These are phyloP conservation scores for Serrognathus titanus DNA, from an alignment of 2,888 invertebrate genomes.

Conservation along the genomic window DNA sequence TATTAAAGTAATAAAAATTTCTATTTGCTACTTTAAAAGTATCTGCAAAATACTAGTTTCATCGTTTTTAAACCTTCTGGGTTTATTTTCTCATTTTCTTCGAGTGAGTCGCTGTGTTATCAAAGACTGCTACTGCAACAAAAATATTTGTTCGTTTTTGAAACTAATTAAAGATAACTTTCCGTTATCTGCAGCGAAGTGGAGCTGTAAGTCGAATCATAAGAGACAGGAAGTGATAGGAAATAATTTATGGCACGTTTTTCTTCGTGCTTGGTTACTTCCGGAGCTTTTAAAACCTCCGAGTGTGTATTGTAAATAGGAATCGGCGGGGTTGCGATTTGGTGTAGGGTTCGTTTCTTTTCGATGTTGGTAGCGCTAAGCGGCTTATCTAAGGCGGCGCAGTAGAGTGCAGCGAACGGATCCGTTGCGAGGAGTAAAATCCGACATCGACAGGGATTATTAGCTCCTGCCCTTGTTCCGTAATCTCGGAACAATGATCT, in stretches of 20 bases:
- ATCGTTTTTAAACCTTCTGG: no score
- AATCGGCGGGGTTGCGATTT: conserved; percentile 12
- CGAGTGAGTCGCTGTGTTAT: no score
- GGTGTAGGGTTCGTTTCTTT: conserved; percentile 14
- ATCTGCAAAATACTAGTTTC: no score
- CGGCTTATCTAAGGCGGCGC: conserved; percentile 33
- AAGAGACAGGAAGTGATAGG: neutral
- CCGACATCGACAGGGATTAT: conserved; percentile 42
- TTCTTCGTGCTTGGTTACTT: neutral
- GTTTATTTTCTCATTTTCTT: no score
- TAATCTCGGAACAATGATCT: conserved; percentile 29
- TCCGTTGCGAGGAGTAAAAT: conserved; percentile 32
- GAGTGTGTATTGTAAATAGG: conserved; percentile 2
- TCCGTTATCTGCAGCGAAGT: neutral
- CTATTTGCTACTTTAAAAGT: neutral
- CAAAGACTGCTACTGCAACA: no score
- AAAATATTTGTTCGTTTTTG: no score
- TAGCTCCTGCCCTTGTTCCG: conserved; percentile 32
- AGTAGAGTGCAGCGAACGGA: conserved; percentile 34
- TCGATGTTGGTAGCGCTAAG: conserved; percentile 25
- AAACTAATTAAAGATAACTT: neutral
- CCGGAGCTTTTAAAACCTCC: neutral
- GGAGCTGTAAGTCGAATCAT: neutral
- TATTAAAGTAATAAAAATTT: neutral
- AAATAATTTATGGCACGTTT: conserved; percentile 3